Conservation (phyloP, 2,113 vertebrate genomes). For the western clawed frog (Xenopus tropicalis) region DNA sequence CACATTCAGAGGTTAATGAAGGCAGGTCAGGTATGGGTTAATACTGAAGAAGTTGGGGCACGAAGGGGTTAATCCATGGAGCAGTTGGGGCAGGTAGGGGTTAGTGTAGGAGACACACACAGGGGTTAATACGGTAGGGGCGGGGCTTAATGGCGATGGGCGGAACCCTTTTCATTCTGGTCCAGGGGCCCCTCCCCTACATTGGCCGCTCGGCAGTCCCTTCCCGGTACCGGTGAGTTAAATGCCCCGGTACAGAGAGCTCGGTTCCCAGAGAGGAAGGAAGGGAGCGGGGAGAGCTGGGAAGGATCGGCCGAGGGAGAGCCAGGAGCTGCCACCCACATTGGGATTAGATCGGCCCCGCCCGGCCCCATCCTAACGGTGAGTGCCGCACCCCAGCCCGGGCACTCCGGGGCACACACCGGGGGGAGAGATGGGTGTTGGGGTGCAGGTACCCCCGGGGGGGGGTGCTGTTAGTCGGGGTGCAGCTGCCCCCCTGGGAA, state of each 20-base stretch:
- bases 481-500: conserved; percentile 13
- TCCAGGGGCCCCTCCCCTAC: conserved; percentile 48
- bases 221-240: conserved; percentile 55
- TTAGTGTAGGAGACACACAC: too few species aligned
- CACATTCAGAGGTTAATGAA: not conserved
- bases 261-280: conserved; percentile 23
- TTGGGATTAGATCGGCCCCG: not conserved
- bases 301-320: not conserved
- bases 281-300: conserved; percentile 12
- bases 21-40: too few species aligned
- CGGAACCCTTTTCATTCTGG: not conserved
- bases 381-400: not conserved
- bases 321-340: not conserved
- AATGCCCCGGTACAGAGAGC: conserved; percentile 33
- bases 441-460: too few species aligned
- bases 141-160: not conserved
- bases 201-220: conserved; percentile 67
- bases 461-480: too few species aligned
- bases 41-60: too few species aligned
- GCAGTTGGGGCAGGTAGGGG: too few species aligned
- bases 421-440: not conserved
- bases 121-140: not conserved
- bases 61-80: too few species aligned
- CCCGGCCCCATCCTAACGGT: not conserved
- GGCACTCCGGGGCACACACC: not conserved